Percentiles rank a stretch among this genome's conserved stretches.
Conservation (phyloP, 2,797 vertebrate species). For the Babyrousa celebensis region DNA sequence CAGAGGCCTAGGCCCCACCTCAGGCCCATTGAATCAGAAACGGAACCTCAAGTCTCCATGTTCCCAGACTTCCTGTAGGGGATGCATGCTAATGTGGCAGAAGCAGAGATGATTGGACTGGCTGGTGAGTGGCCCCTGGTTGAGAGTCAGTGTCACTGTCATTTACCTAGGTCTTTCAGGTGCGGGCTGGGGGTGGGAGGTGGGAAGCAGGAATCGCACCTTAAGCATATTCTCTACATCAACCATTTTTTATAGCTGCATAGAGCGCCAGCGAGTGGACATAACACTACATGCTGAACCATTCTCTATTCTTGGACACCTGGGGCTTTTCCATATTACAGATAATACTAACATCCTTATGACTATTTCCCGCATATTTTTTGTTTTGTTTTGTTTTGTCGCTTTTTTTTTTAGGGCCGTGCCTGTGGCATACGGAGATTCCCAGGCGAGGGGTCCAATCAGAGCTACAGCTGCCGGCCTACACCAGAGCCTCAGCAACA, state of each 20-base stretch:
- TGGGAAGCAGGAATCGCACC: neutral
- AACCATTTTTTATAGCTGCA: neutral
- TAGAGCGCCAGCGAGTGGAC: neutral
- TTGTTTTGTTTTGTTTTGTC: no score
- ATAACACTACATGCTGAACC: no score
- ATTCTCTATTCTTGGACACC: neutral
- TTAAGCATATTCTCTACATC: neutral
- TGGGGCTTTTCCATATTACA: fast-evolving
- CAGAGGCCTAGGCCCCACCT: neutral
- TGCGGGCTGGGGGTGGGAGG: neutral
- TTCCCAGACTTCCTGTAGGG: neutral
- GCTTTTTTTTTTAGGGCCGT: no score
- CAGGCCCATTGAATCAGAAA: neutral
- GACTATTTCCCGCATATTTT: neutral
- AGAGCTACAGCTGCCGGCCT: no score
- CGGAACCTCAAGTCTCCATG: neutral
- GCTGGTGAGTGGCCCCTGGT: neutral
- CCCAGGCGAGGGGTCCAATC: no score
- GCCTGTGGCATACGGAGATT: no score
- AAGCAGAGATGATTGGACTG: neutral
- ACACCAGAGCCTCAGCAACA: no score
- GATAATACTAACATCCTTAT: neutral
- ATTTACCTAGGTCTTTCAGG: neutral
- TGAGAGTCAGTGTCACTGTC: neutral
- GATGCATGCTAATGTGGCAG: neutral